Evolutionary conservation across 2,797 vertebrate species (phyloP).

Genomic region (Pangasius krempfi): DNA sequence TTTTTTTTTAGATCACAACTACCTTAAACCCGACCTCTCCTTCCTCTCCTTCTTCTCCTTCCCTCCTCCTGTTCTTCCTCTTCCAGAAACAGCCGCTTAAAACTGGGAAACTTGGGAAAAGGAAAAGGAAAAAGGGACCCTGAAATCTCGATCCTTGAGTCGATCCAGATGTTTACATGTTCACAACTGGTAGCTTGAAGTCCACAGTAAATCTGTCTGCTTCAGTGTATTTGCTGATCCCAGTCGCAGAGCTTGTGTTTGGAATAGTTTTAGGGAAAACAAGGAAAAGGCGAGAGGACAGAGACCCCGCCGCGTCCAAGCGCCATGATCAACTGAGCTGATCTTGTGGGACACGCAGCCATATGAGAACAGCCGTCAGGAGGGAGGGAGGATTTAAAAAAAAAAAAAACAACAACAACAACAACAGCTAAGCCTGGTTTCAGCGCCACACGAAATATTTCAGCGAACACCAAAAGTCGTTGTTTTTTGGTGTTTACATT

Average conservation of each 20-base stretch:
- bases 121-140: constrained; percentile 37
- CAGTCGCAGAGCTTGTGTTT: background rate
- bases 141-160: constrained; percentile 36
- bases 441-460: background rate
- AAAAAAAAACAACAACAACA: no score
- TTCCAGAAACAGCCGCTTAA: constrained; percentile 50
- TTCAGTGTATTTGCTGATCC: background rate
- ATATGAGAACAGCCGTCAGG: constrained; percentile 34
- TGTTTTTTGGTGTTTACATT: background rate
- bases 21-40: constrained; percentile 63
- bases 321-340: constrained; percentile 72
- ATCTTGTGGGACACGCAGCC: constrained; percentile 61
- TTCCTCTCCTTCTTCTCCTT: constrained; percentile 33
- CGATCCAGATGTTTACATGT: constrained; percentile 15
- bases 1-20: constrained; percentile 6
- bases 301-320: constrained; percentile 60
- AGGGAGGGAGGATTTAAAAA: constrained; percentile 56
- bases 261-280: constrained; percentile 49
- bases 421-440: no score
- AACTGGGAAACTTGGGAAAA: constrained; percentile 59
- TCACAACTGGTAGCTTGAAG: background rate
- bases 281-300: constrained; percentile 49
- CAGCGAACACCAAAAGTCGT: background rate
- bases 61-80: constrained; percentile 15
- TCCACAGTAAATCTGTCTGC: background rate